phyloP scores from a whole-genome alignment of 2,797 vertebrate species.

The Micrastur ruficollis region DNA sequence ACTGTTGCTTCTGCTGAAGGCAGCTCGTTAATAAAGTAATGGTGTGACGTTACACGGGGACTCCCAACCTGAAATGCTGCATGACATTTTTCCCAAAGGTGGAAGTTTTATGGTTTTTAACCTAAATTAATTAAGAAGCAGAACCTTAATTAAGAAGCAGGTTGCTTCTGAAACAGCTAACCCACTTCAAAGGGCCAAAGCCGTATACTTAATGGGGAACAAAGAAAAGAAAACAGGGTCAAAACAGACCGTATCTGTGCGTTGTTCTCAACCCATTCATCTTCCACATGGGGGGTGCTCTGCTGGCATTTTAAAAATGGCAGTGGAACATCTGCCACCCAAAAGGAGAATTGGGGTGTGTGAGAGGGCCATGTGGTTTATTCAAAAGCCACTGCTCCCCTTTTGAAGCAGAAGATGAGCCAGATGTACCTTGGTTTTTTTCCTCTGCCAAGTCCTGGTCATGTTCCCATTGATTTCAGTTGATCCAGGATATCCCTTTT shows the following conservation, averaged over 20 bases:
- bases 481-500: neutral
- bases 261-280: conserved; percentile 24
- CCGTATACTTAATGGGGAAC: neutral
- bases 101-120: neutral
- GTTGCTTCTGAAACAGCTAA: conserved; percentile 20
- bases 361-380: neutral
- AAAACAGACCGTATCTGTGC: neutral
- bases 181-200: conserved; percentile 42
- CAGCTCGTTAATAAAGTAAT: neutral
- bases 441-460: neutral
- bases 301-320: conserved; percentile 40
- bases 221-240: conserved; percentile 25
- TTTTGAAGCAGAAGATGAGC: conserved; percentile 23
- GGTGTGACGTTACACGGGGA: neutral
- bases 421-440: neutral
- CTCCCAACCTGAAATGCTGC: neutral
- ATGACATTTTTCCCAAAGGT: neutral
- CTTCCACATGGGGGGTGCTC: neutral
- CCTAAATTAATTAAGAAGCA: conserved; percentile 34
- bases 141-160: conserved; percentile 43
- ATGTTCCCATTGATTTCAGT: neutral
- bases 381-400: neutral
- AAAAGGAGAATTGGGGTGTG: neutral
- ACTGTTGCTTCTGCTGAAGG: neutral
- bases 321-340: conserved; percentile 44